Percentiles rank a stretch among this genome's conserved stretches.
Evolutionary conservation across 1,140 invertebrate genomes (phyloP).

Genomic region (Lasaia peninsularis): DNA sequence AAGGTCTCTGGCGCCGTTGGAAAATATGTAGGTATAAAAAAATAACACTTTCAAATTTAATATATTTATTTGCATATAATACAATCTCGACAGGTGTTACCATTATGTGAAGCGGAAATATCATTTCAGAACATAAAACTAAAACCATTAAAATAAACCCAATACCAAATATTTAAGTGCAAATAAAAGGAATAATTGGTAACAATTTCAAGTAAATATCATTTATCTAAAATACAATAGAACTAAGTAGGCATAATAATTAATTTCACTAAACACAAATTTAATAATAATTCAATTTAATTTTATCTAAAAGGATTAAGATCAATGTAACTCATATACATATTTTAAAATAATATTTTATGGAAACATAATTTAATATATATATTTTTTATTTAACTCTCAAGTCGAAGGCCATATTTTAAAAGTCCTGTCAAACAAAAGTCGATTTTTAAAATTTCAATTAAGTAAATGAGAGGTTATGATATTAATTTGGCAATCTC

Average conservation of each 20-base stretch:
- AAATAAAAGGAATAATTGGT: neutral
- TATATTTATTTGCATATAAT: slow-evolving; percentile 51
- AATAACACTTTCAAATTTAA: slow-evolving; percentile 34
- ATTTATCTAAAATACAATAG: slow-evolving; percentile 15
- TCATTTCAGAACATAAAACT: slow-evolving; percentile 34
- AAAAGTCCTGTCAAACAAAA: too few species aligned
- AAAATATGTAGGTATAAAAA: slow-evolving; percentile 6
- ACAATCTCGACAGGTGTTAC: slow-evolving; percentile 48
- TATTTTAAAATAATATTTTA: too few species aligned
- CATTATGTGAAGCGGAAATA: slow-evolving; percentile 29
- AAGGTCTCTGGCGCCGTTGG: too few species aligned
- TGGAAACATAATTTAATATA: neutral
- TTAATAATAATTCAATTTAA: too few species aligned
- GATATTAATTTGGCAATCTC: neutral
- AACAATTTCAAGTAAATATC: slow-evolving; percentile 17
- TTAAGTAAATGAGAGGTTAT: too few species aligned
- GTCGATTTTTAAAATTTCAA: neutral
- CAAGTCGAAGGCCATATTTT: too few species aligned
- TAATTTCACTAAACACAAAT: neutral
- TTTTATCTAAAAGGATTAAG: neutral
- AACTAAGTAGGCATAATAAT: neutral
- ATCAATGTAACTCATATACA: too few species aligned
- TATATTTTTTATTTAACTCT: neutral
- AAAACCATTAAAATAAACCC: slow-evolving; percentile 35
- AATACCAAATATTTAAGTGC: slow-evolving; percentile 25